Percentiles rank a stretch among this genome's conserved stretches.
Evolutionary conservation across 2,113 vertebrate species (phyloP).

Genomic region (Tupaia tana): DNA sequence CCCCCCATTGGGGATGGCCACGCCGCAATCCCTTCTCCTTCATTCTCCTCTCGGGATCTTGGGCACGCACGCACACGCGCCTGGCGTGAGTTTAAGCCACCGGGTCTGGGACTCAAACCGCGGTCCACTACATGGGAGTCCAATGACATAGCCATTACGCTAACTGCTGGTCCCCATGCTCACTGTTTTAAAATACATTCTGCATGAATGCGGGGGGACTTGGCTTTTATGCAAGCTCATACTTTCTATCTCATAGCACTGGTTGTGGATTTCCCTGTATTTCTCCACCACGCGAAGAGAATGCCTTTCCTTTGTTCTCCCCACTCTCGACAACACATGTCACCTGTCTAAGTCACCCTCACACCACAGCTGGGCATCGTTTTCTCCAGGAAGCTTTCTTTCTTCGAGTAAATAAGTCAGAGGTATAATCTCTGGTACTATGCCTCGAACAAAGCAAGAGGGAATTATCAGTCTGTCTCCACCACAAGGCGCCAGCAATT

Average conservation of each 20-base stretch:
- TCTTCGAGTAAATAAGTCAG: neutral
- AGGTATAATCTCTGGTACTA: neutral
- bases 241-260: neutral
- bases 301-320: rapidly evolving
- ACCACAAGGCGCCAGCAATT: neutral
- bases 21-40: too few relatives aligned
- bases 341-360: neutral
- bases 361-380: too few relatives aligned
- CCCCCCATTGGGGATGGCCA: too few relatives aligned
- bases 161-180: too few relatives aligned
- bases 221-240: neutral
- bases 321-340: neutral
- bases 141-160: too few relatives aligned
- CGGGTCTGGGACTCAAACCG: too few relatives aligned
- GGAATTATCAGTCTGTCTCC: neutral
- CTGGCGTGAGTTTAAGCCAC: too few relatives aligned
- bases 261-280: neutral
- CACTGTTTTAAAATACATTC: neutral
- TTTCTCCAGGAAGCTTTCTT: neutral
- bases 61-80: too few relatives aligned
- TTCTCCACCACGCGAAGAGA: neutral
- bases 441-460: neutral
- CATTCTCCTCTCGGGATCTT: too few relatives aligned
- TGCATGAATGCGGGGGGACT: neutral
- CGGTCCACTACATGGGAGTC: too few relatives aligned